These are phyloP conservation scores for Tachuris rubrigastra DNA, from an alignment of 2,113 vertebrate genomes.

Conservation along the genomic window DNA sequence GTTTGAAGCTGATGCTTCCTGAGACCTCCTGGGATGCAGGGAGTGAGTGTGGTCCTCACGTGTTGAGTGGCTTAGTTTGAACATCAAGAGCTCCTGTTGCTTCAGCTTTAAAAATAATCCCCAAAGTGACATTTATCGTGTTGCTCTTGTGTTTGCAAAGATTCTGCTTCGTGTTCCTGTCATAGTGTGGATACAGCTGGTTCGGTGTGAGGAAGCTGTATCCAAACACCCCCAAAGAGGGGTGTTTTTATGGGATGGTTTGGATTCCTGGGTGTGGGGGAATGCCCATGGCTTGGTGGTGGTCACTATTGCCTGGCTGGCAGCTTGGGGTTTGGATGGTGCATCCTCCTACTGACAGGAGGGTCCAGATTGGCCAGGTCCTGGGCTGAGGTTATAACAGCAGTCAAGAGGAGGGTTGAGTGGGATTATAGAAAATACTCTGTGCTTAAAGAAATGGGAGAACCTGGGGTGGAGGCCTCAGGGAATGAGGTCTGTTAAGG, in stretches of 20 bases:
- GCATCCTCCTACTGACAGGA: not conserved
- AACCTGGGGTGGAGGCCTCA: rapidly evolving
- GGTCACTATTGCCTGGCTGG: not conserved
- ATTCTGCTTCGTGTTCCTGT: not conserved
- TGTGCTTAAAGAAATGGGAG: not conserved
- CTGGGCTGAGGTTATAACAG: rapidly evolving
- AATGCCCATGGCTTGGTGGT: not conserved
- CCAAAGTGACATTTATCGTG: rapidly evolving
- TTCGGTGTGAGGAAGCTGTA: rapidly evolving
- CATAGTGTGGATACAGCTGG: not conserved
- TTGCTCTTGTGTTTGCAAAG: not conserved
- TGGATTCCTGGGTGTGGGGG: not conserved
- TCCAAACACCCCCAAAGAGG: rapidly evolving
- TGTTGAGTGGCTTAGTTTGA: not conserved
- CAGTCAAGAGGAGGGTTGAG: not conserved
- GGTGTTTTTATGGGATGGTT: not conserved
- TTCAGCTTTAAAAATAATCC: not conserved
- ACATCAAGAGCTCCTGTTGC: not conserved
- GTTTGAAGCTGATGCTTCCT: not conserved
- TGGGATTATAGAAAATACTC: not conserved
- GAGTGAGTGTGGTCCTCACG: rapidly evolving
- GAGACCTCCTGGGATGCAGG: not conserved
- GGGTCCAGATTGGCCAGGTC: not conserved
- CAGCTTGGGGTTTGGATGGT: rapidly evolving
- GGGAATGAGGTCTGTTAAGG: not conserved